These are phyloP conservation scores for Brienomyrus longianalis DNA, from an alignment of 2,113 vertebrate genomes.

Conservation along the genomic window DNA sequence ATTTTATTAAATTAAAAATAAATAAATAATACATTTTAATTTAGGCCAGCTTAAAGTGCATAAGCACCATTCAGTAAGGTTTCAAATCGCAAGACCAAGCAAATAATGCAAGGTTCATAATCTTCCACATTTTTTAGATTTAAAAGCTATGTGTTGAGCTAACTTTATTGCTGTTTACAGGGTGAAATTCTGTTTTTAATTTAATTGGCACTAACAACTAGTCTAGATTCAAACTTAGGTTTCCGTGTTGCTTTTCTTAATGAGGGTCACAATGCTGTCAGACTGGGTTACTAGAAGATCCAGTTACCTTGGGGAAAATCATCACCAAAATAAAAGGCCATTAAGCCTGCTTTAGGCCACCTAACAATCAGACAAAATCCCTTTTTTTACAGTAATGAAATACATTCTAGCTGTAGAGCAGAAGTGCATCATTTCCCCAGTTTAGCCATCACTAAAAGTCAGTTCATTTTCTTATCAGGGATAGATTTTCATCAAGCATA, in stretches of 20 bases:
- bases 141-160: background rate
- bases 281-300: slow-evolving; percentile 14
- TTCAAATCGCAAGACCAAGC: background rate
- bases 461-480: background rate
- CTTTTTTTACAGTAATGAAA: background rate
- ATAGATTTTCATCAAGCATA: background rate
- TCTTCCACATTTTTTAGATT: background rate
- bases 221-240: background rate
- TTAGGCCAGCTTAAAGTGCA: background rate
- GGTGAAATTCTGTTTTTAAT: background rate
- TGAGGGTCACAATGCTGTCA: background rate
- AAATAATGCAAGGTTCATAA: background rate
- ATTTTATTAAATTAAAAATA: too few species aligned
- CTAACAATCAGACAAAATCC: background rate
- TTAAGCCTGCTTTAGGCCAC: slow-evolving; percentile 1
- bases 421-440: background rate
- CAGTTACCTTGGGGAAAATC: slow-evolving; percentile 9
- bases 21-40: too few species aligned
- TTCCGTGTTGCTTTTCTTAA: background rate
- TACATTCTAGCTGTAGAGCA: background rate
- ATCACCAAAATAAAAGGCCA: slow-evolving; percentile 2
- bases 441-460: background rate
- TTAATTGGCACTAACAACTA: background rate
- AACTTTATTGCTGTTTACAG: background rate
- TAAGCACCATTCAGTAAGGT: background rate